Evolutionary conservation across 2,888 invertebrate genomes (phyloP).

Genomic region (Erebia aethiops): DNA sequence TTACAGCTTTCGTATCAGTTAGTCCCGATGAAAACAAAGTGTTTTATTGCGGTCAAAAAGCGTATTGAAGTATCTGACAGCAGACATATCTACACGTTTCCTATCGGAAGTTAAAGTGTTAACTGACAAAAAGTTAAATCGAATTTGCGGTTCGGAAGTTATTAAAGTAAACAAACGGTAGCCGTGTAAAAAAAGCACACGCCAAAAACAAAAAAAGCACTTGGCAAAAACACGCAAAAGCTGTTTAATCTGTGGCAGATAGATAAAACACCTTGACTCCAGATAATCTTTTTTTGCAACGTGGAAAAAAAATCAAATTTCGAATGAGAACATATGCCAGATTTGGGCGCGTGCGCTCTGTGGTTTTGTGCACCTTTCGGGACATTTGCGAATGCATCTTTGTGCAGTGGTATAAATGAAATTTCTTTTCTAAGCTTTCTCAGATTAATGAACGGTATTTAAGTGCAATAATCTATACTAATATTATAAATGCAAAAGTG

Average conservation of each 20-base stretch:
- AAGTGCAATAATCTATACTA: neutral
- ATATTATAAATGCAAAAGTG: too few species aligned
- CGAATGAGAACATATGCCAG: conserved; percentile 60
- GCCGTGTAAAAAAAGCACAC: conserved; percentile 41
- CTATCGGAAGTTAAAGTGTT: conserved; percentile 43
- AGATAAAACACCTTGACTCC: conserved; percentile 61
- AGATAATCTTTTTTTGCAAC: conserved; percentile 54
- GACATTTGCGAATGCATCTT: conserved; percentile 62
- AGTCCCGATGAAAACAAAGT: neutral
- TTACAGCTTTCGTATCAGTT: neutral
- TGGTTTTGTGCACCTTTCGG: conserved; percentile 66
- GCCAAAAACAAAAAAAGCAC: conserved; percentile 38
- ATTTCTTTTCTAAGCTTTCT: conserved; percentile 11
- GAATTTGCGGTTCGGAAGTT: conserved; percentile 46
- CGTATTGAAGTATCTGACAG: conserved; percentile 14
- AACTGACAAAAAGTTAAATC: conserved; percentile 41
- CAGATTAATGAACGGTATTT: neutral
- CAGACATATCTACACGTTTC: neutral
- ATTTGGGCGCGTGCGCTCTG: conserved; percentile 59
- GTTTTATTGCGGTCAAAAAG: neutral
- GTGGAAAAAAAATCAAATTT: conserved; percentile 47
- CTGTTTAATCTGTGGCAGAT: conserved; percentile 47
- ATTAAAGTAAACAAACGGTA: conserved; percentile 46
- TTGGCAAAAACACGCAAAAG: conserved; percentile 48
- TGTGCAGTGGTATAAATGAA: conserved; percentile 7